These are phyloP conservation scores for Rostratula benghalensis DNA, from an alignment of 2,113 vertebrate genomes.

Conservation along the genomic window DNA sequence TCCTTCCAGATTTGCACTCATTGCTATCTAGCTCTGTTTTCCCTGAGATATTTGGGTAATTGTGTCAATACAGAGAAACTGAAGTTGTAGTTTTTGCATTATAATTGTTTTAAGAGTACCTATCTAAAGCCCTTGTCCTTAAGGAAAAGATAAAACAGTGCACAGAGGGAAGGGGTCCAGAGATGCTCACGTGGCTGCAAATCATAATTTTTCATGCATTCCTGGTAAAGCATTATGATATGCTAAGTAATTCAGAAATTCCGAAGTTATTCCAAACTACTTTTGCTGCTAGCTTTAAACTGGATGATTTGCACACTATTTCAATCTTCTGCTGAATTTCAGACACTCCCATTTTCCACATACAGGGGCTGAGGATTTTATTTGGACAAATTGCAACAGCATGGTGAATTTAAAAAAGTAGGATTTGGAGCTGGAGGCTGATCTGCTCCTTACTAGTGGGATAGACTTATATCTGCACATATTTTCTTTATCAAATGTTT, in stretches of 20 bases:
- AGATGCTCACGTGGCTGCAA: not conserved
- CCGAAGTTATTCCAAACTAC: not conserved
- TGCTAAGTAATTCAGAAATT: not conserved
- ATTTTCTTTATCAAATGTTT: conserved; percentile 40
- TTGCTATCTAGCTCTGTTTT: not conserved
- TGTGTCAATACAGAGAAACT: not conserved
- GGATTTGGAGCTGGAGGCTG: not conserved
- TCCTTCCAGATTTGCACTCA: not conserved
- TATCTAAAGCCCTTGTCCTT: not conserved
- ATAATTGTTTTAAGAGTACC: not conserved
- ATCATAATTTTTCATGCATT: not conserved
- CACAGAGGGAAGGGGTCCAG: not conserved
- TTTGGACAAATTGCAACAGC: not conserved
- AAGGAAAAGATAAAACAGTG: not conserved
- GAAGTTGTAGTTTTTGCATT: not conserved
- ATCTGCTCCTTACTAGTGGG: not conserved
- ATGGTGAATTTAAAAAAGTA: not conserved
- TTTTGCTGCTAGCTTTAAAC: not conserved
- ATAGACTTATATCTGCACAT: not conserved
- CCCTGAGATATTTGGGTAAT: not conserved
- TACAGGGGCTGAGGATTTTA: not conserved
- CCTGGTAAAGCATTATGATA: not conserved
- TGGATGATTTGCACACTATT: not conserved
- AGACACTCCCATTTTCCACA: not conserved
- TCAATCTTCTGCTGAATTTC: not conserved